phyloP scores from a whole-genome alignment of 2,888 invertebrate genomes.

The Ischnura elegans region DNA sequence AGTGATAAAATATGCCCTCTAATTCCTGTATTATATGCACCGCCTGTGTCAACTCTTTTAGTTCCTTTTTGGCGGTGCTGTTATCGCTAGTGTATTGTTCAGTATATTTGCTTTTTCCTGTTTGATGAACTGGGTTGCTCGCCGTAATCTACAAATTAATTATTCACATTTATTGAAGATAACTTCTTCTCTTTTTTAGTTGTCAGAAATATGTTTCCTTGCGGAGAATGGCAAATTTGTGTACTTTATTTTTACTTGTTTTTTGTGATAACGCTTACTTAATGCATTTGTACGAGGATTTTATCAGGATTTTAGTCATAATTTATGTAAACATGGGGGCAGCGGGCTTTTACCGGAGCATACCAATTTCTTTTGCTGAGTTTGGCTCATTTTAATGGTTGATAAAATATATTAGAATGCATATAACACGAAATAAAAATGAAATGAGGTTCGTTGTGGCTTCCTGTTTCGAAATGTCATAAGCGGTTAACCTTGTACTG shows the following conservation, averaged over 20 bases:
- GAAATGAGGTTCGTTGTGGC: not conserved
- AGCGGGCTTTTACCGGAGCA: not conserved
- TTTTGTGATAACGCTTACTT: not conserved
- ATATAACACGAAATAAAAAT: not conserved
- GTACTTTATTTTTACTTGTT: not conserved
- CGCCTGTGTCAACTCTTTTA: too few species aligned
- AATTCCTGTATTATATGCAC: too few species aligned
- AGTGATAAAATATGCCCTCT: too few species aligned
- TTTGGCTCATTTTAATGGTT: not conserved
- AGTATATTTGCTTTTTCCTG: not conserved
- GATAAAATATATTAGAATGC: not conserved
- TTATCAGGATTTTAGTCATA: not conserved
- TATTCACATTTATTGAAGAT: not conserved
- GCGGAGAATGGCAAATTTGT: not conserved
- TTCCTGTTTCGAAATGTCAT: not conserved
- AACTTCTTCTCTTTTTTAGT: not conserved
- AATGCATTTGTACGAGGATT: not conserved
- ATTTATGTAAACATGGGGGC: not conserved
- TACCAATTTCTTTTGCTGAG: not conserved
- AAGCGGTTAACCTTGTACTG: too few species aligned
- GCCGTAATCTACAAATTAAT: too few species aligned
- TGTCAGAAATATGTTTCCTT: not conserved
- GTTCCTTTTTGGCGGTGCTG: too few species aligned
- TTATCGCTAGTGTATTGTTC: not conserved
- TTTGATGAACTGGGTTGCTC: too few species aligned